Evolutionary conservation across 2,888 invertebrate genomes (phyloP), one percentile per base, ranked within the genome.

Genomic region (Tetragonula carbonaria): DNA sequence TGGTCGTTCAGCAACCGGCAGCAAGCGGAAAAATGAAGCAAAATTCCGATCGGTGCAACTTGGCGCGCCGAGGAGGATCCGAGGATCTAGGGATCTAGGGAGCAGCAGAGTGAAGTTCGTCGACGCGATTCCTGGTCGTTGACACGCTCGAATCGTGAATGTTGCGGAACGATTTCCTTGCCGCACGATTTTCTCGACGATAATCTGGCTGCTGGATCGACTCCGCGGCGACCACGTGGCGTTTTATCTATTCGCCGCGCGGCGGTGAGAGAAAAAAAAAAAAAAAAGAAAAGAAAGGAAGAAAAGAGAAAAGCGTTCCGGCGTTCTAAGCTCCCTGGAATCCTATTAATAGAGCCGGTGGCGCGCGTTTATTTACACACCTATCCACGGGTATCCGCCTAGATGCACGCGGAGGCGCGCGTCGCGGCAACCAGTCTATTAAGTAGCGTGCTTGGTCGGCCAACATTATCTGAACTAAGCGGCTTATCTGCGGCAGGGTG

Each of bases 321-420:
- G 87, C 90, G 28, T 89, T 88, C 88, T 89, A 91, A 90, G 88
- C 92, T 87, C 86, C 87, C 86, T 67, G 85, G 83, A 83, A 88
- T 89, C 85, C 87, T 92, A 91, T 92, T 92, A 91, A 92, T 92
- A 90, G 91, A 88, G 88, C 90, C 86, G 88, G 87, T 89, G 74
- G 79, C 85, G 82, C 75, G 79, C 90, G 90, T 89, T 90, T 86
- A 90, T 91, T 91, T 86, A 87, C 86, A 85, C 86, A 5, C 65
- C 57, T 45, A 45, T 45, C 45, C 45, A 8, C 74, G 75, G 78
- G 80, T 82, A 84, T 78, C 80, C 74, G 81, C 73, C 77, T 80
- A 78, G 84, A 80, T 66, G 63, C 8, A 45, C 45, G 45, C 45
- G 45, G 45, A 45, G 45, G 45, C 45, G 45, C 45, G 45, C 45